Evolutionary conservation across 2,113 vertebrate genomes (phyloP), one percentile per base, ranked within the genome.

Genomic region (Entomyzon cyanotis): DNA sequence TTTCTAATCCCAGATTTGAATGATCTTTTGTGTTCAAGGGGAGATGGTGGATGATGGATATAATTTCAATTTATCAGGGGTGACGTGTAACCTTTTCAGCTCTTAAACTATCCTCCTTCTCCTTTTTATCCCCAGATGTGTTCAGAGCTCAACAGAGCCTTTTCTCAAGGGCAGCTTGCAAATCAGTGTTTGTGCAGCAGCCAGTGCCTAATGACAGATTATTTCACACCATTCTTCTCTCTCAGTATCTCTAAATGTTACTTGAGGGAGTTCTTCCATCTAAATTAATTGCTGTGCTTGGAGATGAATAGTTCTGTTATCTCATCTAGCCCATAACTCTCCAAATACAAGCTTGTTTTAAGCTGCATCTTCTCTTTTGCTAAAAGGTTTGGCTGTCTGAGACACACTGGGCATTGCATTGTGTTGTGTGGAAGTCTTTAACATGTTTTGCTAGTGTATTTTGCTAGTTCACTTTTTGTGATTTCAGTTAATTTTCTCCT

Each of bases 221-320:
- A 79, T 87, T 95, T 70, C 74, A 59, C 65, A 58, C 68, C 11
- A 8, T 30, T 42, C 41, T 89, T 87, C n/a, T 50, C 63, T 76
- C 55, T 60, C 14, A 7, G 41, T 75, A 21, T 95, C 63, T 86
- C 31, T 69, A 42, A 83, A 86, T 81, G 67, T 64, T 89, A 49
- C 87, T 77, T 90, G 60, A 74, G 93, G 73, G 89, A 90, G 47
- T 80, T 94, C 56, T 90, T 96, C 69, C 46, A 52, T 73, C 78
- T 77, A 41, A 89, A 33, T 87, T 79, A 94, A 87, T 92, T 86
- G 80, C 60, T 75, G 52, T 27, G n/a, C 47, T 71, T 86, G 76
- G 52, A 92, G 83, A 92, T 90, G 52, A 89, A 90, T 71, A 82
- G 56, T 81, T 80, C 30, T 84, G 52, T 83, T 93, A 18, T 11